A percentile compares a stretch with the other conserved stretches of the same genome.
These are phyloP conservation scores for Tor tambroides DNA, from an alignment of 2,113 vertebrate genomes.

Conservation along the genomic window DNA sequence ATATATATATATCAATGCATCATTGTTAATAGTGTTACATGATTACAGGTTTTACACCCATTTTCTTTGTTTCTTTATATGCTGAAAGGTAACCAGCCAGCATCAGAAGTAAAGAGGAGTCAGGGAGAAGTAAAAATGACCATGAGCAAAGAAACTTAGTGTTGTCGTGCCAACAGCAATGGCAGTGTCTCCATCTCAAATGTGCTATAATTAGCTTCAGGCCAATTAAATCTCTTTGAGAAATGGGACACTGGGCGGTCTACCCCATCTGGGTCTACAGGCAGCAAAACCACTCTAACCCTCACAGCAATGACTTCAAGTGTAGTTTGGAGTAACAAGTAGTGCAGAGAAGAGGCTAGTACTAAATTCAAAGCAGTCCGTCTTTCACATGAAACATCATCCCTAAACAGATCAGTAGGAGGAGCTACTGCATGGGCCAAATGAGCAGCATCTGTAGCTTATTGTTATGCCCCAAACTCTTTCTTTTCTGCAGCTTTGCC, in stretches of 20 bases:
- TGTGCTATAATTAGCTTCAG: constrained; percentile 39
- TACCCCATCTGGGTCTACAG: not conserved
- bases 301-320: not conserved
- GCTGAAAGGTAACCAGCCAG: not conserved
- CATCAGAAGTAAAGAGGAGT: not conserved
- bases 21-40: no score
- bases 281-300: not conserved
- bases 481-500: not conserved
- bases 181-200: constrained; percentile 13
- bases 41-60: no score
- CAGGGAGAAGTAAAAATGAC: not conserved
- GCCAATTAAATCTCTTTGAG: constrained; percentile 29
- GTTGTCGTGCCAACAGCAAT: not conserved
- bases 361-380: not conserved
- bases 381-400: not conserved
- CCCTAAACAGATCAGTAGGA: not conserved
- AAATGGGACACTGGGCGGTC: constrained; percentile 35
- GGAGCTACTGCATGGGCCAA: not conserved
- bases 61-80: not conserved
- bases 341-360: not conserved
- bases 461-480: not conserved
- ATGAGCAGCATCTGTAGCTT: not conserved
- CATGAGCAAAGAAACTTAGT: no score
- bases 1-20: no score
- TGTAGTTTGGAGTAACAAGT: not conserved